Evolutionary conservation across 64 coral and sea anemone species (phyloP).

Genomic region (Dendronephthya gigantea): DNA sequence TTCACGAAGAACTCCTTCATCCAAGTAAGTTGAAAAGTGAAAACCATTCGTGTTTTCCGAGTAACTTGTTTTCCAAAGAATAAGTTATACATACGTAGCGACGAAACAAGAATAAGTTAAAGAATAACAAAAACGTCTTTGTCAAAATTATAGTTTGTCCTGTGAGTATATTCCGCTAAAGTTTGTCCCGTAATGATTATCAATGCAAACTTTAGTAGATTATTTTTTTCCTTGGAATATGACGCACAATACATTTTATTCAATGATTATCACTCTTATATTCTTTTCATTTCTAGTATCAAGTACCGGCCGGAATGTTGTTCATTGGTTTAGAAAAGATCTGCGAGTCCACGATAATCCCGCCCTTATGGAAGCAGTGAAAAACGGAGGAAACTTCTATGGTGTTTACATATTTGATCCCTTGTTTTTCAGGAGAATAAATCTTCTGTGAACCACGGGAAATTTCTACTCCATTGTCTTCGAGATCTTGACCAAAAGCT

Average conservation of each 20-base stretch:
- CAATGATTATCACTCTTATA: background rate
- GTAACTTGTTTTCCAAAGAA: no score
- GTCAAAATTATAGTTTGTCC: no score
- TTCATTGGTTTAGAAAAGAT: constrained; percentile 99
- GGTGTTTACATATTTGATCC: constrained; percentile 91
- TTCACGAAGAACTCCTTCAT: background rate
- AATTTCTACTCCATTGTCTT: constrained; percentile 71
- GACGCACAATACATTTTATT: no score
- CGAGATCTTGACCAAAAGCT: constrained; percentile 78
- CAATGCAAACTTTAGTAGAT: no score
- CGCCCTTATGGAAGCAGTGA: constrained; percentile 59
- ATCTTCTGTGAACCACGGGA: constrained; percentile 73
- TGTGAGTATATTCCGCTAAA: no score
- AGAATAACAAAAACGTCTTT: no score
- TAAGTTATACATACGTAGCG: no score
- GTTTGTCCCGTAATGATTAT: no score
- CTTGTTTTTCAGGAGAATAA: constrained; percentile 51
- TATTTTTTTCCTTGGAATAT: no score
- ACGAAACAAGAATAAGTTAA: no score
- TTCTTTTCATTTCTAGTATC: constrained; percentile 43
- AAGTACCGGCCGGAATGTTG: constrained; percentile 47
- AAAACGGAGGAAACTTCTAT: constrained; percentile 60
- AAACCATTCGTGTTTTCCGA: no score
- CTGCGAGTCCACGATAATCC: constrained; percentile 93
- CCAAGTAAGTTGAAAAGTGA: background rate